phyloP scores from a whole-genome alignment of 1,140 invertebrate genomes.

The Sipha flava region DNA sequence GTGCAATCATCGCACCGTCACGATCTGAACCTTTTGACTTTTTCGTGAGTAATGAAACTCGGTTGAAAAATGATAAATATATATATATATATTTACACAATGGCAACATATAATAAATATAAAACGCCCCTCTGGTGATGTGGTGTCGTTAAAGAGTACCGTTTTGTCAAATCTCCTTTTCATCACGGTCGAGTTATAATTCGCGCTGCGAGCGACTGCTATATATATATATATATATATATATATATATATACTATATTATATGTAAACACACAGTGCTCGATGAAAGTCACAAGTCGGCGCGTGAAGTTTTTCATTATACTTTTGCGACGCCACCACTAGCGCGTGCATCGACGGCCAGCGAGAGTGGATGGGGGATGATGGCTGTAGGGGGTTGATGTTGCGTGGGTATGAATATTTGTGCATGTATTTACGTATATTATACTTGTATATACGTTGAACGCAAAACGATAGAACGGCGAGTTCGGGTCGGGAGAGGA shows the following conservation, averaged over 20 bases:
- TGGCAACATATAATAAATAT: too few relatives aligned
- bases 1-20: not conserved
- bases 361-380: not conserved
- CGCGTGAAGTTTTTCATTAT: conserved; percentile 18
- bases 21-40: not conserved
- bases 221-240: not conserved
- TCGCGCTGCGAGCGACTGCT: not conserved
- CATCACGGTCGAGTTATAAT: not conserved
- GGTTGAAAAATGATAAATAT: not conserved
- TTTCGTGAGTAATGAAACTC: not conserved
- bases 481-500: too few relatives aligned
- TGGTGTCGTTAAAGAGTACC: not conserved
- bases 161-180: conserved; percentile 7
- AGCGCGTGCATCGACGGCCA: not conserved
- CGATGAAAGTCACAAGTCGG: not conserved
- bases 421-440: too few relatives aligned
- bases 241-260: not conserved
- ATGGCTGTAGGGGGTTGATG: too few relatives aligned
- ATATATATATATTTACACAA: too few relatives aligned
- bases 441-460: too few relatives aligned
- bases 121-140: not conserved
- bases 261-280: not conserved
- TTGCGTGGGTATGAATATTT: too few relatives aligned
- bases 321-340: not conserved
- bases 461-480: too few relatives aligned